Base-by-base conservation (phyloP, 2,888 invertebrate genomes). In the Chaitophorus viminalis region DNA sequence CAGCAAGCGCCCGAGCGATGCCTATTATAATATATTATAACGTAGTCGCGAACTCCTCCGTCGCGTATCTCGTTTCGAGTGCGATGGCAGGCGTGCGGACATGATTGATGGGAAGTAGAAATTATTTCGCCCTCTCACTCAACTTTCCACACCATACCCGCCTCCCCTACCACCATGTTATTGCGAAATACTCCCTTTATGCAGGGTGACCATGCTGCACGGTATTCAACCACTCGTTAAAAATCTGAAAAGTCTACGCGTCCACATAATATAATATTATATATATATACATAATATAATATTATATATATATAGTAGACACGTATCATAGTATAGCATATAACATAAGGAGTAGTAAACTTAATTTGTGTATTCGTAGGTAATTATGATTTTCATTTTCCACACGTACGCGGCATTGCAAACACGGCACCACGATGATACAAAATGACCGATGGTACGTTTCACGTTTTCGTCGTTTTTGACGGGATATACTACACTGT, bases 101-200 rank as follows among this genome's bases (percentile, higher is more conserved):
- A 82, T 82, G 82, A 82, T 82, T 82, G 82, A 82, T 82, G 72
- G 72, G 4, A 9, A 33, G 18, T n/a, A 54, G n/a, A n/a, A 52
- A 82, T 82, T 82, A 29, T 74, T 74, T 82, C 18, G 0, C 33
- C 31, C 8, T 5, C 3, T 33, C 72, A 81, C 39, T 81, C 29
- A 14, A n/a, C n/a, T n/a, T n/a, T n/a, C n/a, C n/a, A 17, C 31
- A 1, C 81, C 0, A 0, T 3, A 9, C n/a, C 65, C n/a, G 3
- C 1, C 25, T 68, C 33, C n/a, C 3, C 29, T 5, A 9, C 9
- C 39, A 4, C 70, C 46, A 3, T 25, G 21, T 39, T 11, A 39
- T 39, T 39, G 31, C 25, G 17, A 29, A 46, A 25, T 14, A 46
- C 46, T 14, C 46, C 11, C 46, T 18, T 54, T n/a, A 6, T 14